Percentiles rank a stretch among this genome's conserved stretches.
phyloP scores from a whole-genome alignment of 2,113 vertebrate genomes.

The Bufo gargarizans region DNA sequence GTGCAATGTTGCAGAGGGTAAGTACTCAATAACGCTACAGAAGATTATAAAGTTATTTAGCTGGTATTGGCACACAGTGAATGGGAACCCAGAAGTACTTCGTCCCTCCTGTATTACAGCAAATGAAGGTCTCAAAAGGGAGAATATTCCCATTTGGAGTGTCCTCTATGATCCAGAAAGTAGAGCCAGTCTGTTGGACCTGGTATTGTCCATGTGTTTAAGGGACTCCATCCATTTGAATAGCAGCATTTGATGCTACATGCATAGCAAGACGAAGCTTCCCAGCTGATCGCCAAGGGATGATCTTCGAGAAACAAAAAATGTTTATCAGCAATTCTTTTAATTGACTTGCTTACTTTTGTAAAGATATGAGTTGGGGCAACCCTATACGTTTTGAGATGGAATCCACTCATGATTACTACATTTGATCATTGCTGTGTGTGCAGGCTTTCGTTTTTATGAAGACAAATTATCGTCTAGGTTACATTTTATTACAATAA shows the following conservation, averaged over 20 bases:
- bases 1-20: constrained; percentile 91
- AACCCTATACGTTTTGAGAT: neutral
- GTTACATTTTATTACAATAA: too few relatives aligned
- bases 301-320: too few relatives aligned
- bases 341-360: too few relatives aligned
- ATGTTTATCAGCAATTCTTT: too few relatives aligned
- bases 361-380: neutral
- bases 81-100: neutral
- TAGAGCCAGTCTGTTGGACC: too few relatives aligned
- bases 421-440: too few relatives aligned
- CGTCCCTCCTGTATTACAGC: neutral
- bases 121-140: neutral
- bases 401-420: neutral
- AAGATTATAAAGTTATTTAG: neutral
- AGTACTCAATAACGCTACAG: constrained; percentile 44
- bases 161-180: too few relatives aligned
- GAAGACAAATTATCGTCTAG: too few relatives aligned
- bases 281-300: too few relatives aligned
- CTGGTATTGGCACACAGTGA: neutral
- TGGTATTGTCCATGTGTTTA: too few relatives aligned
- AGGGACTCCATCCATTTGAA: neutral
- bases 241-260: neutral
- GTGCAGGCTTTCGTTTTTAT: too few relatives aligned
- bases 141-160: too few relatives aligned
- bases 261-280: neutral